These are phyloP conservation scores for Oppia nitens DNA, from an alignment of 1,140 invertebrate species.

Conservation along the genomic window DNA sequence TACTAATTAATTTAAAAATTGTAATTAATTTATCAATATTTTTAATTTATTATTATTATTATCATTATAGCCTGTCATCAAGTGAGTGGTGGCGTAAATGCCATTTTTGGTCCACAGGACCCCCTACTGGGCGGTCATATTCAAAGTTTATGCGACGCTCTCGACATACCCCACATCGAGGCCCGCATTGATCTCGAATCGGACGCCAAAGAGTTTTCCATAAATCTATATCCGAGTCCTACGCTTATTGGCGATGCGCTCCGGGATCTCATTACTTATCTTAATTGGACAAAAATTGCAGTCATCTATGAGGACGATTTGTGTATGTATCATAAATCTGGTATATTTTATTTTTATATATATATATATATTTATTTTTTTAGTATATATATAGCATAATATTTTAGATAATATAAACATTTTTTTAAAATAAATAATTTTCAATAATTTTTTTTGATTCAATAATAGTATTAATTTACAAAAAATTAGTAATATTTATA, in stretches of 20 bases:
- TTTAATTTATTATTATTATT: too few relatives aligned
- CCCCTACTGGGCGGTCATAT: constrained; percentile 63
- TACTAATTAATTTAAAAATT: too few relatives aligned
- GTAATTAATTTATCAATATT: too few relatives aligned
- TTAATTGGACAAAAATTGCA: constrained; percentile 79
- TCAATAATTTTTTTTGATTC: constrained; percentile 2
- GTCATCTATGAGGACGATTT: constrained; percentile 81
- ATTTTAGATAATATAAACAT: too few relatives aligned
- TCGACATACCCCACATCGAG: constrained; percentile 74
- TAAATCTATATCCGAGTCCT: constrained; percentile 87
- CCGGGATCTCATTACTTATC: constrained; percentile 64
- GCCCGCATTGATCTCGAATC: constrained; percentile 34
- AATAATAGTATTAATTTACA: too few relatives aligned
- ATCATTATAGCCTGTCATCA: constrained; percentile 80
- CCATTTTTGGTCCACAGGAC: constrained; percentile 73
- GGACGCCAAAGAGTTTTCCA: constrained; percentile 53
- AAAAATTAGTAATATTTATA: too few relatives aligned
- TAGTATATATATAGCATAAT: too few relatives aligned
- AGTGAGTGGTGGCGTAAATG: constrained; percentile 66
- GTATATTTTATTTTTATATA: background rate
- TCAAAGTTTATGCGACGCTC: constrained; percentile 68
- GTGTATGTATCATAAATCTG: constrained; percentile 36
- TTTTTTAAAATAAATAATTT: background rate
- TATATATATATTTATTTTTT: too few relatives aligned
- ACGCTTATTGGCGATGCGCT: constrained; percentile 66